phyloP scores from a whole-genome alignment of 2,113 vertebrate genomes.

The Aegithalos caudatus region DNA sequence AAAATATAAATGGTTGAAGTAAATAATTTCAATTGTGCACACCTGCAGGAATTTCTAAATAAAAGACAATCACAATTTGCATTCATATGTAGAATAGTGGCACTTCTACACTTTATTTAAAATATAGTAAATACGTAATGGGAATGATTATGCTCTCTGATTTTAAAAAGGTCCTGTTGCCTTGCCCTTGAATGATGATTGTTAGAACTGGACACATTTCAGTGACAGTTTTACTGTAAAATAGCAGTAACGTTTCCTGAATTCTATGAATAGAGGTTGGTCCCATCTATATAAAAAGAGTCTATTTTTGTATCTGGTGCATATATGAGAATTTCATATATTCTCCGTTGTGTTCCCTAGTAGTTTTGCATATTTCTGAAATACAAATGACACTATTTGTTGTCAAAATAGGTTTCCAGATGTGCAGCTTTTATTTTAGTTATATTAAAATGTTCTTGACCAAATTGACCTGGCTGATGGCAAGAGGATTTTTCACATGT shows the following conservation, averaged over 20 bases:
- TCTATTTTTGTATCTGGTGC: neutral
- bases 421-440: neutral
- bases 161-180: neutral
- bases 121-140: neutral
- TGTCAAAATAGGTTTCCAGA: neutral
- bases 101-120: neutral
- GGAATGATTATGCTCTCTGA: neutral
- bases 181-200: neutral
- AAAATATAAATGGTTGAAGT: neutral
- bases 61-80: neutral
- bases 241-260: neutral
- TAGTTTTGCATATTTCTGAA: neutral
- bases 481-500: neutral
- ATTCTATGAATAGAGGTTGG: neutral
- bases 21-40: neutral
- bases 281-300: neutral
- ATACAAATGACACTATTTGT: neutral
- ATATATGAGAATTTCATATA: neutral
- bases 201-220: neutral
- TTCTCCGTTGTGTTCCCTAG: neutral
- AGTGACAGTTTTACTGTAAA: neutral
- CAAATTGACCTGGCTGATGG: neutral
- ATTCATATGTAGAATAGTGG: neutral
- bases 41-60: neutral
- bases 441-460: neutral